Evolutionary conservation across 2,113 vertebrate genomes (phyloP).

Genomic region (Dolichotis patagonum): DNA sequence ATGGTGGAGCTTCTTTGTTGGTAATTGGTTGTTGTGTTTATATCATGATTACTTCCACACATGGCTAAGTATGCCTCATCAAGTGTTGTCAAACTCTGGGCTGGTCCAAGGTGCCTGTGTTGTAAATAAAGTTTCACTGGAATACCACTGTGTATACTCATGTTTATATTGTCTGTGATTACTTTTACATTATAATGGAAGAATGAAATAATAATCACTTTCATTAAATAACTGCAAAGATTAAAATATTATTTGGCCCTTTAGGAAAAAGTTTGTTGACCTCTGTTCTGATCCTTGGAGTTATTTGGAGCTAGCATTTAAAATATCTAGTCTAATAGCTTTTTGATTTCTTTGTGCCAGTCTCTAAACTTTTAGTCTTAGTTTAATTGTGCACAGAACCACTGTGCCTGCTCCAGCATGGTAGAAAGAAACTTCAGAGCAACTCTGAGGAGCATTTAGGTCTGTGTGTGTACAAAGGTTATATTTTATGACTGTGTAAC

Average conservation of each 20-base stretch:
- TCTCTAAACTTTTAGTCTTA: conserved; percentile 15
- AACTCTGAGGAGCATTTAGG: conserved; percentile 2
- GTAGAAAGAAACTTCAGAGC: conserved; percentile 18
- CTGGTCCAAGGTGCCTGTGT: neutral
- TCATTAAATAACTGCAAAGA: neutral
- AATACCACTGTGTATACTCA: neutral
- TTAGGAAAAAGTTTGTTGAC: neutral
- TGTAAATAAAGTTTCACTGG: conserved; percentile 5
- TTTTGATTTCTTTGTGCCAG: conserved; percentile 1
- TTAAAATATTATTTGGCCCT: conserved; percentile 26
- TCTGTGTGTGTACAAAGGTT: neutral
- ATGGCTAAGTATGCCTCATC: neutral
- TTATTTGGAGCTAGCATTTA: conserved; percentile 13
- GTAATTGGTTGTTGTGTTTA: neutral
- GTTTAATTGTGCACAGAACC: neutral
- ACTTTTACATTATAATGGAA: neutral
- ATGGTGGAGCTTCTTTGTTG: neutral
- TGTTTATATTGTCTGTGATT: neutral
- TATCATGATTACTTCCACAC: neutral
- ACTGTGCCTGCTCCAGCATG: neutral
- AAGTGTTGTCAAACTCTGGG: neutral
- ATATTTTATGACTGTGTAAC: conserved; percentile 3
- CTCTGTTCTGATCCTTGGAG: neutral
- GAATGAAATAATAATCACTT: neutral
- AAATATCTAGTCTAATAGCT: neutral